Conservation (phyloP, 2,113 vertebrate genomes). For the Haplochromis vanheusdeni region DNA sequence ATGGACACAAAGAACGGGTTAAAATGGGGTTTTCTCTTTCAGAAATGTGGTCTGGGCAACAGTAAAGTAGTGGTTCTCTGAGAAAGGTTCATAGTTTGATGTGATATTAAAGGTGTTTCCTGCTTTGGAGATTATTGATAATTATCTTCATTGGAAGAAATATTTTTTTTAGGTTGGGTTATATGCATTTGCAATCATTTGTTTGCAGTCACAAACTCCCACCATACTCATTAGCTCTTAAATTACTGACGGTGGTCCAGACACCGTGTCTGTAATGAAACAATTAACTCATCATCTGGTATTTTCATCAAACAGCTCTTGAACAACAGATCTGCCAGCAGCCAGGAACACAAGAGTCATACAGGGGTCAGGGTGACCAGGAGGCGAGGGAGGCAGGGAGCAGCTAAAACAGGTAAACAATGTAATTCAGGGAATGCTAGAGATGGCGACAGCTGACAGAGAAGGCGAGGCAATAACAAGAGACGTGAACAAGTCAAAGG, state of each 20-base stretch:
- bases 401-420: constrained; percentile 30
- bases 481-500: constrained; percentile 1
- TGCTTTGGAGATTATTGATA: not conserved
- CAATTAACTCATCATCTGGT: constrained; percentile 37
- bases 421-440: constrained; percentile 32
- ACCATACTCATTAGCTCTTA: not conserved
- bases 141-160: not conserved
- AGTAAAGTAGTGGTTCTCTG: not conserved
- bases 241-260: constrained; percentile 41
- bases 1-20: not conserved
- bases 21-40: not conserved
- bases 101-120: not conserved
- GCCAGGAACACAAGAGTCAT: not conserved
- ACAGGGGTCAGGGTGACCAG: not conserved
- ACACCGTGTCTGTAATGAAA: constrained; percentile 35
- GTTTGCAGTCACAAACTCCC: not conserved
- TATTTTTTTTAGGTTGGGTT: not conserved
- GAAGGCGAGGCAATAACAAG: not conserved
- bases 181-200: not conserved
- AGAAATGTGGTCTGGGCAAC: not conserved
- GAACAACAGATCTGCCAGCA: constrained; percentile 1
- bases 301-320: constrained; percentile 20
- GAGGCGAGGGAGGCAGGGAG: not conserved
- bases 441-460: not conserved
- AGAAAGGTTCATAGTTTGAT: not conserved